phyloP scores from a whole-genome alignment of 2,888 invertebrate genomes.

The Pseudeuparius sepicola region DNA sequence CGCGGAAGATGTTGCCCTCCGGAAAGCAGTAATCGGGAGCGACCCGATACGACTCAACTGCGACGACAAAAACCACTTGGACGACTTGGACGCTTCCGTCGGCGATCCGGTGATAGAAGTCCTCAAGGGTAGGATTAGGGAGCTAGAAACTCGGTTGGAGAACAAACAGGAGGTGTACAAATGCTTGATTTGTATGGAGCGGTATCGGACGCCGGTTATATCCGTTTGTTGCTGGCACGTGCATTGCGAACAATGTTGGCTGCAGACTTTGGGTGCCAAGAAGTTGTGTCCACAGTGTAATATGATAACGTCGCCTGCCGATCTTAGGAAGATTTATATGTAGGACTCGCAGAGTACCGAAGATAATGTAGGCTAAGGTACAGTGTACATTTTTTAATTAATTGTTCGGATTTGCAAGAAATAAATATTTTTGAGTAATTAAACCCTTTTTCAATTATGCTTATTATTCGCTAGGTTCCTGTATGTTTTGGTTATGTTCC shows the following conservation, averaged over 20 bases:
- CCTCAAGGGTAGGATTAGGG: conserved; percentile 63
- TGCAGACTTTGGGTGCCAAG: conserved; percentile 66
- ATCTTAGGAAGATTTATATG: conserved; percentile 81
- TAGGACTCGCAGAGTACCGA: conserved; percentile 41
- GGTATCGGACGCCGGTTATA: conserved; percentile 76
- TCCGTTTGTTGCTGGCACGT: conserved; percentile 97
- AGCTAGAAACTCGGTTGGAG: conserved; percentile 55
- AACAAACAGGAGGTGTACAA: conserved; percentile 55
- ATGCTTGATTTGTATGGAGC: conserved; percentile 83
- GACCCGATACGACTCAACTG: conserved; percentile 25
- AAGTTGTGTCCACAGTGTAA: conserved; percentile 94
- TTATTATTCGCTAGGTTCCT: too few species aligned
- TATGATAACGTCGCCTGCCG: conserved; percentile 79
- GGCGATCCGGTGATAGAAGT: conserved; percentile 55
- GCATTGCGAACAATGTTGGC: conserved; percentile 80
- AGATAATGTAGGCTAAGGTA: neutral
- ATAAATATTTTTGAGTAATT: conserved; percentile 11
- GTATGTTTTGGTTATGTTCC: too few species aligned
- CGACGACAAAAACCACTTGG: conserved; percentile 16
- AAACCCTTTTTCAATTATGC: too few species aligned
- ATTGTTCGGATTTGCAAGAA: too few species aligned
- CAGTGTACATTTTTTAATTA: neutral
- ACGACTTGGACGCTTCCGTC: conserved; percentile 17
- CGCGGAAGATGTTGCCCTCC: conserved; percentile 45
- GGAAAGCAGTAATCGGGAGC: conserved; percentile 42